Conservation (phyloP, 1,140 invertebrate genomes). For the Heliconius nattereri region DNA sequence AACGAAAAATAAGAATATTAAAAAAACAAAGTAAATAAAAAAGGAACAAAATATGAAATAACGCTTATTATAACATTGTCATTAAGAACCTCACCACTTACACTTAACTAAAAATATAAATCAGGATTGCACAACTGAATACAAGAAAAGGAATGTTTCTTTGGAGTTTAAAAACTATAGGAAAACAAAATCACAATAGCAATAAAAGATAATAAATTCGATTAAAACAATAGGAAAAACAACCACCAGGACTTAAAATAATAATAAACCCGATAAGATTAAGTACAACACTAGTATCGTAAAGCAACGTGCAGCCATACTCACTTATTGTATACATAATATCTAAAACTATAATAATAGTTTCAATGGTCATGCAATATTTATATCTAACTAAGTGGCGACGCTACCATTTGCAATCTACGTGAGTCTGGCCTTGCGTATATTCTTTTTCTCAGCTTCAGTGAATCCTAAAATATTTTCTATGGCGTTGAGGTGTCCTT, state of each 20-base stretch:
- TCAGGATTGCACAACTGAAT: slow-evolving; percentile 70
- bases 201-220: slow-evolving; percentile 62
- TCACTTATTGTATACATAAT: slow-evolving; percentile 29
- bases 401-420: slow-evolving; percentile 61
- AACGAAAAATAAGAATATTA: slow-evolving; percentile 30
- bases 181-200: slow-evolving; percentile 70
- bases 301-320: slow-evolving; percentile 52
- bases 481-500: slow-evolving; percentile 91
- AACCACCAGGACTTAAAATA: slow-evolving; percentile 42
- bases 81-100: slow-evolving; percentile 44
- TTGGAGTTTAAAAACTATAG: slow-evolving; percentile 68
- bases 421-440: slow-evolving; percentile 83
- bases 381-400: slow-evolving; percentile 62
- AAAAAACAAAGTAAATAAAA: slow-evolving; percentile 43
- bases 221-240: slow-evolving; percentile 45
- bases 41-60: slow-evolving; percentile 54
- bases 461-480: slow-evolving; percentile 92
- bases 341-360: slow-evolving; percentile 37
- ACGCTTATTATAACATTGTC: slow-evolving; percentile 47
- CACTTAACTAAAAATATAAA: slow-evolving; percentile 56
- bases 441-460: slow-evolving; percentile 87
- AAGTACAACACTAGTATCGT: slow-evolving; percentile 47
- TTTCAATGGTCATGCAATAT: slow-evolving; percentile 57
- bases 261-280: slow-evolving; percentile 18
- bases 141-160: slow-evolving; percentile 64